Conservation (phyloP, 1,140 invertebrate species). For the Hypothenemus hampei region DNA sequence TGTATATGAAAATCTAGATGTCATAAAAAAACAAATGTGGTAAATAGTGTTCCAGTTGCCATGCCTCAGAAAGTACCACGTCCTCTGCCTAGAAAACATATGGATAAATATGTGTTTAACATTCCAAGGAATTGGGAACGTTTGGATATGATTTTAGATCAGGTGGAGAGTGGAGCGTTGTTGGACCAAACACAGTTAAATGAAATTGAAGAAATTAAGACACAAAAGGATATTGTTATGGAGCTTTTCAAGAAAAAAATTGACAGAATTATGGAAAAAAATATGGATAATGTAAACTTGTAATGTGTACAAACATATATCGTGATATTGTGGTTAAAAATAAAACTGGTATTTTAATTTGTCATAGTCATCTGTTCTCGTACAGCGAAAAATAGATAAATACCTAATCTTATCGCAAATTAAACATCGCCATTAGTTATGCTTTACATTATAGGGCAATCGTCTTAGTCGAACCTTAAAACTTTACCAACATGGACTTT, state of each 20-base stretch:
- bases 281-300: slow-evolving; percentile 8
- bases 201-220: slow-evolving; percentile 6
- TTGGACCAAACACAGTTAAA: neutral
- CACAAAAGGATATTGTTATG: slow-evolving; percentile 9
- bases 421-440: slow-evolving; percentile 12
- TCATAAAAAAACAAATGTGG: too few species aligned
- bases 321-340: too few species aligned
- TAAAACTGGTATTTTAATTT: too few species aligned
- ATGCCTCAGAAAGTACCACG: slow-evolving; percentile 12
- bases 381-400: neutral
- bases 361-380: too few species aligned
- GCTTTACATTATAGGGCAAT: neutral
- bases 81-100: slow-evolving; percentile 16
- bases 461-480: neutral
- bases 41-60: too few species aligned
- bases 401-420: slow-evolving; percentile 19
- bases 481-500: slow-evolving; percentile 9
- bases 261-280: slow-evolving; percentile 4
- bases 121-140: slow-evolving; percentile 13
- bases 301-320: too few species aligned
- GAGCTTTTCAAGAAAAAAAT: slow-evolving; percentile 17
- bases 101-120: slow-evolving; percentile 9
- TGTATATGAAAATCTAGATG: too few species aligned
- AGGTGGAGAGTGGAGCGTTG: neutral
- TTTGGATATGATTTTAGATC: slow-evolving; percentile 12